These are phyloP conservation scores for Meiosimyza platycephala DNA, from an alignment of 2,888 invertebrate genomes.

Conservation along the genomic window DNA sequence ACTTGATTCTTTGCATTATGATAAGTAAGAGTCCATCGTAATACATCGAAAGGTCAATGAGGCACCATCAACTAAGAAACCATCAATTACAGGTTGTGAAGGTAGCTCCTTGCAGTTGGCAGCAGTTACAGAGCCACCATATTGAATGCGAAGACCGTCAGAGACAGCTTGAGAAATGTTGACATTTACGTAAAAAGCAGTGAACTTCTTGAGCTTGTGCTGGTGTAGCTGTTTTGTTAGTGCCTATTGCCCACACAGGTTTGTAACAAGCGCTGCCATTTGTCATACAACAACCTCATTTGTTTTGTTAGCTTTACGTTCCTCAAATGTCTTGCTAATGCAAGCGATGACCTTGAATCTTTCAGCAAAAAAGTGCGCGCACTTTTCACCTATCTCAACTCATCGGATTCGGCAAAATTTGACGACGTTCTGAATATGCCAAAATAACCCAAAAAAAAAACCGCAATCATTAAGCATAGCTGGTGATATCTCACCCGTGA, in stretches of 20 bases:
- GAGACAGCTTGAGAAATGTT: conserved; percentile 85
- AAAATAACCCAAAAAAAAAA: conserved; percentile 97
- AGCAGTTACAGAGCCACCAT: conserved; percentile 97
- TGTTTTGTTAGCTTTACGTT: conserved; percentile 93
- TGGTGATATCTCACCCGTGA: conserved; percentile 96
- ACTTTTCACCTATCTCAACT: conserved; percentile 82
- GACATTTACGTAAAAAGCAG: conserved; percentile 86
- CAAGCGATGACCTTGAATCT: conserved; percentile 91
- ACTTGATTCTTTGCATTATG: too few species aligned
- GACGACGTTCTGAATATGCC: conserved; percentile 97
- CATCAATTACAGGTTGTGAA: conserved; percentile 93
- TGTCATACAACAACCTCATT: conserved; percentile 95
- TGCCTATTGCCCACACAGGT: conserved; percentile 99
- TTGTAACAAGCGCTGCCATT: conserved; percentile 90
- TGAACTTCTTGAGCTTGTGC: conserved; percentile 97
- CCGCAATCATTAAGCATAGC: conserved; percentile 96
- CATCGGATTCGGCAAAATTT: conserved; percentile 88
- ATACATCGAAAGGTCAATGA: too few species aligned
- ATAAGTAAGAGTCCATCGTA: too few species aligned
- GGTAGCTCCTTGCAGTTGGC: conserved; percentile 91
- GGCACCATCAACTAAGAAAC: conserved; percentile 98
- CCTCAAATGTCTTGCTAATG: conserved; percentile 96
- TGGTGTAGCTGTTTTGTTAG: conserved; percentile 97
- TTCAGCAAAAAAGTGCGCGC: conserved; percentile 78
- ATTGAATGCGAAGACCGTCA: conserved; percentile 86